phyloP scores from a whole-genome alignment of 2,113 vertebrate species.

The Pygoscelis antarcticus region DNA sequence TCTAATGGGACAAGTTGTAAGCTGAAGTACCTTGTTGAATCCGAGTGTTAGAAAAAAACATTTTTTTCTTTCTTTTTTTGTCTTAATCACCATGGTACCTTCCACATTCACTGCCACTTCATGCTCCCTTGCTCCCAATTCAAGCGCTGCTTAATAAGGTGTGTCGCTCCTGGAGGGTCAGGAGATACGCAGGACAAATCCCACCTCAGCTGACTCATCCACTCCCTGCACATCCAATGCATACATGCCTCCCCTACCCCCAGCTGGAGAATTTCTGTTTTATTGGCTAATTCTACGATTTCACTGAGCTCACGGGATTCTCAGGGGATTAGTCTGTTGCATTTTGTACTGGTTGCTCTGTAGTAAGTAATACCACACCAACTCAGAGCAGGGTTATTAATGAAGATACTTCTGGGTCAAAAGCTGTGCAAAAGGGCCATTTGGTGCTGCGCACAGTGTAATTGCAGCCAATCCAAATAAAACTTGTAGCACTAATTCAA shows the following conservation, averaged over 20 bases:
- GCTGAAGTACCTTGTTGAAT: neutral
- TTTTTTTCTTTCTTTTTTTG: neutral
- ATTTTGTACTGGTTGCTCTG: neutral
- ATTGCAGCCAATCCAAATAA: neutral
- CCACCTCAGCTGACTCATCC: neutral
- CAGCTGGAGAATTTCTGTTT: neutral
- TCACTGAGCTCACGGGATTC: neutral
- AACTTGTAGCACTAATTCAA: neutral
- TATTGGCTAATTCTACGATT: neutral
- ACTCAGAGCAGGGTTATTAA: neutral
- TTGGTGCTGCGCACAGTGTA: neutral
- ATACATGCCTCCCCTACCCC: neutral
- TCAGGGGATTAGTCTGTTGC: neutral
- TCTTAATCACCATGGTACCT: neutral
- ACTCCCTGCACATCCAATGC: neutral
- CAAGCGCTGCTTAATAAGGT: neutral
- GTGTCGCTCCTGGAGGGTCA: neutral
- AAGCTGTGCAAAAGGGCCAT: constrained; percentile 10
- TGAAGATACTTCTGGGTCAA: constrained; percentile 7
- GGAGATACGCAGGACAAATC: neutral
- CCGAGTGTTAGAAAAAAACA: neutral
- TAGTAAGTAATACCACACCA: constrained; percentile 28
- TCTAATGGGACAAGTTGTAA: neutral
- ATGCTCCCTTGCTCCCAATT: neutral
- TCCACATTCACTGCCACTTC: neutral